These are phyloP conservation scores for Nymphalis c-album DNA, from an alignment of 2,888 invertebrate genomes.

Conservation along the genomic window DNA sequence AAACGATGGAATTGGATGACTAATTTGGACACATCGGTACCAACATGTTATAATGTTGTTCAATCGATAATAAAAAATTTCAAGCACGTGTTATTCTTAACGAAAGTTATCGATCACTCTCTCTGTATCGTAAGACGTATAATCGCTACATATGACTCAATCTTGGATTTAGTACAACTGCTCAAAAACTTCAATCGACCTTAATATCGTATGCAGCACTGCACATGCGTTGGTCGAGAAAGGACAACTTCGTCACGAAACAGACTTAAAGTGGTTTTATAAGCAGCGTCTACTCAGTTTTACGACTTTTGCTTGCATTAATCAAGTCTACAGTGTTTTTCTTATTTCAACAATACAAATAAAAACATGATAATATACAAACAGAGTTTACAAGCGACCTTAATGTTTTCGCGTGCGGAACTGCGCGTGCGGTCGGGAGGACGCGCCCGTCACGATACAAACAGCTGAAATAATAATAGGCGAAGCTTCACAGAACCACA, in stretches of 20 bases:
- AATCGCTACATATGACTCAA: not conserved
- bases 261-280: constrained; percentile 2
- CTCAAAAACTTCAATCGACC: constrained; percentile 3
- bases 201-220: constrained; percentile 21
- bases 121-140: no score
- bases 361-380: not conserved
- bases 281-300: not conserved
- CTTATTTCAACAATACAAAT: no score
- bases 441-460: constrained; percentile 58
- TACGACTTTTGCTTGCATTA: not conserved
- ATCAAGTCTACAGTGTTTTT: not conserved
- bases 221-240: constrained; percentile 42
- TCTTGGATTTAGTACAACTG: not conserved
- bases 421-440: constrained; percentile 43
- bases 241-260: constrained; percentile 63
- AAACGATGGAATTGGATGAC: no score
- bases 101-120: not conserved
- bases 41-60: no score
- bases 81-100: not conserved
- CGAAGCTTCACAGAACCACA: constrained; percentile 17
- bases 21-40: no score
- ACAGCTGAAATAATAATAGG: constrained; percentile 39
- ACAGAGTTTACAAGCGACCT: constrained; percentile 18
- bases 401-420: constrained; percentile 38
- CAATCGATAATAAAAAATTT: no score